These are phyloP conservation scores for Dasyurus viverrinus DNA, from an alignment of 2,113 vertebrate species.

Conservation along the genomic window DNA sequence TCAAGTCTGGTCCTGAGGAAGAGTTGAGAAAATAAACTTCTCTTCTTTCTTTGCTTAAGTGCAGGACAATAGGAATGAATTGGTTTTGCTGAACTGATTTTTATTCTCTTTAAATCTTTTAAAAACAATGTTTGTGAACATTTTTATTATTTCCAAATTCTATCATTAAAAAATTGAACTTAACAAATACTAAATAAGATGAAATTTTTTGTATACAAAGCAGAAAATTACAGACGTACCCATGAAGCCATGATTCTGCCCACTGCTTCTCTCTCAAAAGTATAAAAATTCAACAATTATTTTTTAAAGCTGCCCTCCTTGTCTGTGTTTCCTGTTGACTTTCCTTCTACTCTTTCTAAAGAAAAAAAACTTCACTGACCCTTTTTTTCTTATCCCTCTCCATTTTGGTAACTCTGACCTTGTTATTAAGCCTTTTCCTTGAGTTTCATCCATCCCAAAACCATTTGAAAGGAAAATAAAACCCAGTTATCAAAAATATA, in stretches of 20 bases:
- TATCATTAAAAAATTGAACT: not conserved
- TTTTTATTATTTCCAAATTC: not conserved
- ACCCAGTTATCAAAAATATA: not conserved
- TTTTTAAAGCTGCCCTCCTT: not conserved
- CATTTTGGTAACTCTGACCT: not conserved
- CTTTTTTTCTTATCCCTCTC: not conserved
- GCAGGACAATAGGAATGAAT: not conserved
- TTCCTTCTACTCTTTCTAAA: not conserved
- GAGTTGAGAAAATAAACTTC: not conserved
- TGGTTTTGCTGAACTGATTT: not conserved
- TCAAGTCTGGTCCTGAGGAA: not conserved
- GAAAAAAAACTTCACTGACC: not conserved
- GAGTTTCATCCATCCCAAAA: not conserved
- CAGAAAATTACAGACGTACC: not conserved
- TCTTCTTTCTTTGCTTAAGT: not conserved
- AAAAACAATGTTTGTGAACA: not conserved
- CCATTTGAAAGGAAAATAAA: not conserved
- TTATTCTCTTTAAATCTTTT: not conserved
- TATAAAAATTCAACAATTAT: not conserved
- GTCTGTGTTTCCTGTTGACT: not conserved
- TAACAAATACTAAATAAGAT: not conserved
- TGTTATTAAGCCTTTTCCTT: not conserved
- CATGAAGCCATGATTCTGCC: not conserved
- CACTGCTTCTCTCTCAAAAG: not conserved
- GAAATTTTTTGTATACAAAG: not conserved